Conservation (phyloP, 2,797 vertebrate species). For the Pristis pectinata region DNA sequence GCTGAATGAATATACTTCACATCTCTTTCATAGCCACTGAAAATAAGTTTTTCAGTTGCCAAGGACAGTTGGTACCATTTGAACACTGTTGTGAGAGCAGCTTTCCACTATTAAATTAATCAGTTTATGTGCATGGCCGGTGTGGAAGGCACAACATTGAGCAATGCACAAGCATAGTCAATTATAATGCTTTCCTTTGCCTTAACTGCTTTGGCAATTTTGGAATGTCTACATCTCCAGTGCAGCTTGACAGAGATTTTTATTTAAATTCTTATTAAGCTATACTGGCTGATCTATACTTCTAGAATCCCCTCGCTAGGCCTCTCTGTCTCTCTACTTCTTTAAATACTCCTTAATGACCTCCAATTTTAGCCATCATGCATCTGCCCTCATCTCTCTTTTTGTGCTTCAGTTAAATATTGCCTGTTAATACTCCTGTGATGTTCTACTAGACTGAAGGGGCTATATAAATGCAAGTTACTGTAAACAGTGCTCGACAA, state of each 20-base stretch:
- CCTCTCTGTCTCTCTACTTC: no score
- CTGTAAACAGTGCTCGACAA: neutral
- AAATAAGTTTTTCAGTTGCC: neutral
- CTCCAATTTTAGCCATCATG: no score
- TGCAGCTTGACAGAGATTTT: neutral
- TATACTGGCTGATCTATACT: neutral
- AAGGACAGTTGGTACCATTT: neutral
- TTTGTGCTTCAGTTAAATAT: no score
- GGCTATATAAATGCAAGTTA: neutral
- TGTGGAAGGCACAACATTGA: neutral
- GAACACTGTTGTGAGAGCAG: neutral
- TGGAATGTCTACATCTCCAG: neutral
- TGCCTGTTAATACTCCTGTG: neutral
- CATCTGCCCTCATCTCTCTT: no score
- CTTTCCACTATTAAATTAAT: neutral
- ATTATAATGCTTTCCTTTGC: neutral
- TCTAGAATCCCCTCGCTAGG: neutral
- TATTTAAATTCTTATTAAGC: neutral
- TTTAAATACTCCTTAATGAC: no score
- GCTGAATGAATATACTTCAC: neutral
- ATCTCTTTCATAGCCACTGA: neutral
- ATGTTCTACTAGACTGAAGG: neutral
- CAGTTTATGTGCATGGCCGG: neutral
- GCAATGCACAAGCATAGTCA: neutral
- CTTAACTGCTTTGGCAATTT: neutral